Evolutionary conservation across 2,888 invertebrate genomes (phyloP).

Genomic region (Hydroisotoma schaefferi): DNA sequence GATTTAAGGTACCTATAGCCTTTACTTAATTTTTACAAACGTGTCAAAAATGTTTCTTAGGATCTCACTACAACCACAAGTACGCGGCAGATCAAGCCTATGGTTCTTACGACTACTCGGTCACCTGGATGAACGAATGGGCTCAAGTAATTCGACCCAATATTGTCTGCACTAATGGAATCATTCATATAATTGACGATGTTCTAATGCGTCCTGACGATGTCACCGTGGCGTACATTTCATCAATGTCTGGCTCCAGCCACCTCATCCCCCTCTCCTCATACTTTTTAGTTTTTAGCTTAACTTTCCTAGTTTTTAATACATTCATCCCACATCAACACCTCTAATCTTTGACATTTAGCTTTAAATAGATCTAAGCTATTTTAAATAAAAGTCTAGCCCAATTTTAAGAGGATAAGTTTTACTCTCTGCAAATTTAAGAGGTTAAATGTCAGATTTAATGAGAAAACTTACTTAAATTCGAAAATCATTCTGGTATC

Average conservation of each 20-base stretch:
- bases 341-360: no score
- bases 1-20: no score
- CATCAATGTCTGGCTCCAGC: neutral
- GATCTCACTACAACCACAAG: no score
- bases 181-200: constrained; percentile 88
- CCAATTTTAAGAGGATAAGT: no score
- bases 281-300: neutral
- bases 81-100: constrained; percentile 3
- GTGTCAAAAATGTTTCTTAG: neutral
- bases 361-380: no score
- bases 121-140: constrained; percentile 79
- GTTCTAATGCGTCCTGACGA: constrained; percentile 81
- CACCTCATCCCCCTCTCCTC: neutral
- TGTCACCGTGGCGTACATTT: constrained; percentile 60
- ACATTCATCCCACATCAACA: neutral
- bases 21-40: no score
- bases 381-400: no score
- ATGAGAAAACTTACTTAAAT: no score
- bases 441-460: no score
- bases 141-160: constrained; percentile 84
- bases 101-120: constrained; percentile 62
- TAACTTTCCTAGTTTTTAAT: neutral
- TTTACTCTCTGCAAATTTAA: no score
- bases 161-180: constrained; percentile 91
- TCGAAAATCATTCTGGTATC: no score